Evolutionary conservation across 2,888 invertebrate genomes (phyloP).

Genomic region (Eulithis prunata): DNA sequence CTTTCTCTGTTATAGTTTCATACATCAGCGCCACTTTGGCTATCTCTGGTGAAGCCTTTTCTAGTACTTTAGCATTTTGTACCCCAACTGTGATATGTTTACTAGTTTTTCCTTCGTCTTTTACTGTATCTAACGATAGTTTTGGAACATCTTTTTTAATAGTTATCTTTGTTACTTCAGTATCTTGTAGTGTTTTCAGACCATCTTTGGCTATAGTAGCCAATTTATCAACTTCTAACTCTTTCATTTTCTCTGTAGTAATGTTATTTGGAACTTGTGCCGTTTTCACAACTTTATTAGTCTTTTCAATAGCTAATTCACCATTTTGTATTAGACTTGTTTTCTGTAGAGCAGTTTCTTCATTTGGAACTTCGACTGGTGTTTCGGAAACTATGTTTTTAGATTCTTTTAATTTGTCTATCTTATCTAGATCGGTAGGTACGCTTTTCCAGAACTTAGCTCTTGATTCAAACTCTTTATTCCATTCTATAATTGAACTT

Average conservation of each 20-base stretch:
- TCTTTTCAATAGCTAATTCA: background rate
- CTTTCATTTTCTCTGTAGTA: background rate
- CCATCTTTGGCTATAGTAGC: background rate
- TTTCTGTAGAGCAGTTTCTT: background rate
- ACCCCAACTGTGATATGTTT: background rate
- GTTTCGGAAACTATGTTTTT: background rate
- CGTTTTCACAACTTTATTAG: background rate
- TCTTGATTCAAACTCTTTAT: slow-evolving; percentile 61
- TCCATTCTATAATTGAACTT: slow-evolving; percentile 52
- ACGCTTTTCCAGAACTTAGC: slow-evolving; percentile 63
- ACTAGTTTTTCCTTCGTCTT: background rate
- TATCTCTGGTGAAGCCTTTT: slow-evolving; percentile 3
- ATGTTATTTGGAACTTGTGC: background rate
- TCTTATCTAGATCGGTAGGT: slow-evolving; percentile 8
- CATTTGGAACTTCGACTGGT: background rate
- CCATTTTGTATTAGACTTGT: background rate
- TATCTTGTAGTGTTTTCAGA: background rate
- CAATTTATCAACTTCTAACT: background rate
- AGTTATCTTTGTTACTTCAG: background rate
- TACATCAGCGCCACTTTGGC: background rate
- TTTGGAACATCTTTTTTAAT: background rate
- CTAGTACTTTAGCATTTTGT: background rate
- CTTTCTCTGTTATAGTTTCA: slow-evolving; percentile 2
- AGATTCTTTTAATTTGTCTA: background rate
- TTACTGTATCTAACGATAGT: background rate